Conservation (phyloP, 2,888 invertebrate species). For the Ochropacha duplaris region DNA sequence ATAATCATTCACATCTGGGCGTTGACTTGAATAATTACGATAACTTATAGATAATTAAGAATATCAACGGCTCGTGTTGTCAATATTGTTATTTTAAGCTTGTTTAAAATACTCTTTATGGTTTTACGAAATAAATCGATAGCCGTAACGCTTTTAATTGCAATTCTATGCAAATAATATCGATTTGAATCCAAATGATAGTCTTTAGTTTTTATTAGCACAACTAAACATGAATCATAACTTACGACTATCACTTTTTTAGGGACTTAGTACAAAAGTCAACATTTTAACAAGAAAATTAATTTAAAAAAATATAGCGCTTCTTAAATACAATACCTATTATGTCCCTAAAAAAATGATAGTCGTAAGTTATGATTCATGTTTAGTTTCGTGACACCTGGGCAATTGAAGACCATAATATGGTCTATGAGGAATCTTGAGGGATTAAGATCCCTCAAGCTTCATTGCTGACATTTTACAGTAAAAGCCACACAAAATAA, state of each 20-base stretch:
- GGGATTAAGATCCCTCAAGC: too few species aligned
- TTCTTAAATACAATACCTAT: too few species aligned
- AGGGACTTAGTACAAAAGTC: too few species aligned
- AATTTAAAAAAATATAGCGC: too few species aligned
- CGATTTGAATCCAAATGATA: slow-evolving; percentile 40
- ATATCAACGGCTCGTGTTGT: slow-evolving; percentile 34
- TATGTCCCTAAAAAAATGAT: too few species aligned
- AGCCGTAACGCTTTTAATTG: slow-evolving; percentile 59
- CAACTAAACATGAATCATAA: neutral
- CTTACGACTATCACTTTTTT: neutral
- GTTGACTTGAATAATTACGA: slow-evolving; percentile 32
- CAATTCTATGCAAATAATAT: slow-evolving; percentile 59
- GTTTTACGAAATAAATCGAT: slow-evolving; percentile 43
- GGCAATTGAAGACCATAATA: too few species aligned
- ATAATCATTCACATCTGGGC: slow-evolving; percentile 17
- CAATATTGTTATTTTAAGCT: slow-evolving; percentile 28
- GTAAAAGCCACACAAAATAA: too few species aligned
- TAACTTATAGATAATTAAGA: slow-evolving; percentile 34
- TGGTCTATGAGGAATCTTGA: too few species aligned
- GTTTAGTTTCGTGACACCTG: too few species aligned
- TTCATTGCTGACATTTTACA: too few species aligned
- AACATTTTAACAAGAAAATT: too few species aligned
- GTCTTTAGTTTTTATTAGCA: slow-evolving; percentile 7
- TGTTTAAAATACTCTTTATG: slow-evolving; percentile 35
- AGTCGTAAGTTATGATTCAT: too few species aligned